Conservation (phyloP, 1,140 invertebrate species). For the Pygmarrhopalites habei region DNA sequence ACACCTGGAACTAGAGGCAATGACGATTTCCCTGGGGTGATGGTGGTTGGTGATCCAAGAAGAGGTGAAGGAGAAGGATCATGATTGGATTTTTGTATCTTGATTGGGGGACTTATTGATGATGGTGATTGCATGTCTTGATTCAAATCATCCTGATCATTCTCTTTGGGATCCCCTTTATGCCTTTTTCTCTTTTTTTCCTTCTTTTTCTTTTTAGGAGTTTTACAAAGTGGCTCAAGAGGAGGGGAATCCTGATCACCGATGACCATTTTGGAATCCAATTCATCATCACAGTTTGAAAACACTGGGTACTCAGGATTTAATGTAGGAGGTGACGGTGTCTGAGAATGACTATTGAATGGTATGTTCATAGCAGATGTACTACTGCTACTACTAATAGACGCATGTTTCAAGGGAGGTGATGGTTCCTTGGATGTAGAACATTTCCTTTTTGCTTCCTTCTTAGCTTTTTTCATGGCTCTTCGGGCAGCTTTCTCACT, state of each 20-base stretch:
- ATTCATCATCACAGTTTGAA: neutral
- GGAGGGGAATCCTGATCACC: neutral
- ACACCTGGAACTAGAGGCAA: no score
- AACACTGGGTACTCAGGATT: conserved; percentile 11
- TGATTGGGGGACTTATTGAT: no score
- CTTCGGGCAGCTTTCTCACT: conserved; percentile 23
- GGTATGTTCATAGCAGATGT: neutral
- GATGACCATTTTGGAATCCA: neutral
- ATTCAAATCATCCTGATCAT: no score
- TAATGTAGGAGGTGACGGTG: conserved; percentile 9
- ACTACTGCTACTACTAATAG: neutral
- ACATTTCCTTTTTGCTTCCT: conserved; percentile 19
- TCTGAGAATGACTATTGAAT: no score
- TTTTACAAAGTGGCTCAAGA: no score
- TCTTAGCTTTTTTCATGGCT: conserved; percentile 36
- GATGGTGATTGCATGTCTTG: no score
- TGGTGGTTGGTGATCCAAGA: no score
- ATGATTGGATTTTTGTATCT: no score
- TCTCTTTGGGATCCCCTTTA: conserved; percentile 16
- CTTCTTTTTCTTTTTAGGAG: conserved; percentile 23
- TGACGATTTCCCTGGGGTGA: no score
- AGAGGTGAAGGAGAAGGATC: no score
- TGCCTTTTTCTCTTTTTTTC: conserved; percentile 26
- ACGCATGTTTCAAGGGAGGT: conserved; percentile 1
- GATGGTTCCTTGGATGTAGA: conserved; percentile 18